Base-by-base conservation (phyloP, 2,113 vertebrate genomes). In the Pseudopodoces humilis region DNA sequence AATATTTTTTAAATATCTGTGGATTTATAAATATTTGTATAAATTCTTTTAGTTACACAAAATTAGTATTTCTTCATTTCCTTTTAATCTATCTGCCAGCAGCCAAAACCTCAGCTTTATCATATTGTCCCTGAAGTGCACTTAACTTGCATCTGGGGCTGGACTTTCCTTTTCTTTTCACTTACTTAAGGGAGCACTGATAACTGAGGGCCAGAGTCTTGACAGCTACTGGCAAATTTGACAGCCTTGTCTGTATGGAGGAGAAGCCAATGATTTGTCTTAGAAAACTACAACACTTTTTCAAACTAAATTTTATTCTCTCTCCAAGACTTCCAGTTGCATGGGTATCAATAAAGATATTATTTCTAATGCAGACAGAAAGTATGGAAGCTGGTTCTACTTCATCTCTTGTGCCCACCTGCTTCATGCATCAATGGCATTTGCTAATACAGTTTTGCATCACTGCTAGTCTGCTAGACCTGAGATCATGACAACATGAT, bases 141-240 rank as follows among this genome's bases (percentile, higher is more conserved):
- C 47, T 97, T 92, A 93, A 95, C 75, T 95, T 92, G 88, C 75
- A 96, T 92, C 59, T 84, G 63, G 55, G 62, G 65, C 18, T 88
- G 75, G 75, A 82, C 71, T 89, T 79, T 58, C 76, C 91, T 94
- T 90, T 72, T 85, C 49, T 83, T 85, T 96, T 77, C 68, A 82
- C 78, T 76, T 91, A 68, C 85, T 69, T 71, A 31, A 80, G 69
- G 50, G 70, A 95, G 41, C 20, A 77, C 35, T 68, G 83, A 84
- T 63, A 78, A 90, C 41, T 83, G 46, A 87, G 63, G 44, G 50
- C 47, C 46, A 88, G 74, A 83, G 60, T 84, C 63, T 79, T 70
- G 60, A 17, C 75, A 86, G 52, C 60, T 92, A 64, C 64, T 35
- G 71, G 72, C 25, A 82, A 77, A 44, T 79, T 91, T 89, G 43